phyloP scores from a whole-genome alignment of 2,797 vertebrate genomes.

The Rhincodon typus region DNA sequence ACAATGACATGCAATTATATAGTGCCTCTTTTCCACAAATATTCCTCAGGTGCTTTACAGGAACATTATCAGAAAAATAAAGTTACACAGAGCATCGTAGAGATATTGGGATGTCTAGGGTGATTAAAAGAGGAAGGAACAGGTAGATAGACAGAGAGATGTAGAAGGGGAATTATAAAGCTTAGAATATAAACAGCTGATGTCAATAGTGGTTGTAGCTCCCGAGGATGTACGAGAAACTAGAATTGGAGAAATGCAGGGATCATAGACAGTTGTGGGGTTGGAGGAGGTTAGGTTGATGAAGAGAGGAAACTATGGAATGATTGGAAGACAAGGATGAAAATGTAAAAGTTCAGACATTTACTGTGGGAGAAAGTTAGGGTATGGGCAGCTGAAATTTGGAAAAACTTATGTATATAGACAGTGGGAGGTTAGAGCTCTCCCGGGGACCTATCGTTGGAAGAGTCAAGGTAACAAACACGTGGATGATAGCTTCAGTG shows the following conservation, averaged over 20 bases:
- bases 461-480: background rate
- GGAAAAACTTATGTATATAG: background rate
- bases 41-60: background rate
- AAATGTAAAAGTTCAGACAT: background rate
- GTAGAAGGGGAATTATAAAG: background rate
- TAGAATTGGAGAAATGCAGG: background rate
- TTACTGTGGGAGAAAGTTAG: background rate
- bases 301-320: background rate
- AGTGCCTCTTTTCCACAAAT: background rate
- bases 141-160: background rate
- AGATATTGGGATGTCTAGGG: background rate
- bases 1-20: too few relatives aligned
- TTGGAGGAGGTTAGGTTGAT: background rate
- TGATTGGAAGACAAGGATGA: background rate
- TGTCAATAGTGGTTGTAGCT: background rate
- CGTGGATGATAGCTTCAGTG: background rate
- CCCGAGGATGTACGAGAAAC: background rate
- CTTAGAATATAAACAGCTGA: background rate
- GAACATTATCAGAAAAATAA: background rate
- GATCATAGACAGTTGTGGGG: background rate
- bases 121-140: background rate
- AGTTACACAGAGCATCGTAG: background rate
- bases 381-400: background rate
- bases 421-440: background rate
- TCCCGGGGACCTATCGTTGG: too few relatives aligned